Percentiles rank a stretch among this genome's conserved stretches.
Evolutionary conservation across 2,888 invertebrate species (phyloP).

Genomic region (Catocala nupta): DNA sequence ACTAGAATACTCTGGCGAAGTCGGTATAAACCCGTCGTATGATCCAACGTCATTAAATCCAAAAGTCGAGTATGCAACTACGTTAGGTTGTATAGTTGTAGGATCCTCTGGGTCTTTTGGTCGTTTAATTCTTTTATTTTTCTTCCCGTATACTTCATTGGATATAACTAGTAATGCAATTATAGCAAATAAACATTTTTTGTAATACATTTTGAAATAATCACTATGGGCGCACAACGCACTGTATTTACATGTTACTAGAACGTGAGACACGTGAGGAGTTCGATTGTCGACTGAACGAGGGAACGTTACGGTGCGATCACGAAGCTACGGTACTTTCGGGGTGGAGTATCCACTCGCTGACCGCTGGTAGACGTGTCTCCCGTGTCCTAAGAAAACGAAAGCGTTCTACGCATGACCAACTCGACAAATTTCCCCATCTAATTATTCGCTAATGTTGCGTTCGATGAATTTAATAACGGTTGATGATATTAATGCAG

Average conservation of each 20-base stretch:
- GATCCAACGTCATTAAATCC: slow-evolving; percentile 81
- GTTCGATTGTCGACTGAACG: slow-evolving; percentile 76
- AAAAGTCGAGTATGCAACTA: slow-evolving; percentile 81
- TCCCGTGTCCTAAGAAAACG: slow-evolving; percentile 80
- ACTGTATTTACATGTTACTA: slow-evolving; percentile 74
- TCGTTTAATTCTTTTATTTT: slow-evolving; percentile 67
- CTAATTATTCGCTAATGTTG: slow-evolving; percentile 75
- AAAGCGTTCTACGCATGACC: slow-evolving; percentile 82
- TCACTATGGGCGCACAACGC: slow-evolving; percentile 63
- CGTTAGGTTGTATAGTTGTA: slow-evolving; percentile 75
- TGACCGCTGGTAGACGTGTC: slow-evolving; percentile 52
- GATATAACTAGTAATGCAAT: slow-evolving; percentile 61
- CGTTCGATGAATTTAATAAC: slow-evolving; percentile 71
- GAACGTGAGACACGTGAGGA: slow-evolving; percentile 70
- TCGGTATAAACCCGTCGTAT: slow-evolving; percentile 79
- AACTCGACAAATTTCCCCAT: slow-evolving; percentile 78
- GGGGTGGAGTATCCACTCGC: slow-evolving; percentile 56
- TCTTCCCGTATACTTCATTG: slow-evolving; percentile 65
- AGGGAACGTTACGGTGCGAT: slow-evolving; percentile 52
- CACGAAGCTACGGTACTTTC: slow-evolving; percentile 52
- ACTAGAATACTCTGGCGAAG: slow-evolving; percentile 76
- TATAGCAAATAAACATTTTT: slow-evolving; percentile 65
- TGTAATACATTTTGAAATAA: slow-evolving; percentile 69
- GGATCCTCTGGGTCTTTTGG: slow-evolving; percentile 69
- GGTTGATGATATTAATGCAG: slow-evolving; percentile 60